These are phyloP conservation scores for Boulengeromyrus knoepffleri DNA, from an alignment of 2,113 vertebrate genomes.

Conservation along the genomic window DNA sequence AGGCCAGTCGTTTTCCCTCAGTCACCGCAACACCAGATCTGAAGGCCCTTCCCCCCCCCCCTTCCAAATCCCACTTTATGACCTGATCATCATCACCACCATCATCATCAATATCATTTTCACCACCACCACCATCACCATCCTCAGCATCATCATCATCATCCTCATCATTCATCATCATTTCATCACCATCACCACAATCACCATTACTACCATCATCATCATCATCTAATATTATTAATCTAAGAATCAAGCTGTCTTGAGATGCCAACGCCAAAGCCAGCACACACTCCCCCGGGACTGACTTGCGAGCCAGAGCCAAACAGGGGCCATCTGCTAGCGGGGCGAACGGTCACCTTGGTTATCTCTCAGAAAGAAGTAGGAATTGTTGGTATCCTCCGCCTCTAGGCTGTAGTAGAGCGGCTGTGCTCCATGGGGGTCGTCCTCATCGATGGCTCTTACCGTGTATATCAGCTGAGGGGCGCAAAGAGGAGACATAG, in stretches of 20 bases:
- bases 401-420: slow-evolving; percentile 80
- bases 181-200: too few species aligned
- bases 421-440: slow-evolving; percentile 75
- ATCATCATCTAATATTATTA: not conserved
- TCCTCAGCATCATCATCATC: not conserved
- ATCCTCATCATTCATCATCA: not conserved
- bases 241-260: not conserved
- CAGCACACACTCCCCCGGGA: not conserved
- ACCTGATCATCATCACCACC: not conserved
- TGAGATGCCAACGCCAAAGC: not conserved
- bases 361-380: slow-evolving; percentile 89
- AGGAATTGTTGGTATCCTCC: slow-evolving; percentile 69
- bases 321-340: not conserved
- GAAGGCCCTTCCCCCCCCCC: too few species aligned
- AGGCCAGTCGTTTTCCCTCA: not conserved
- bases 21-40: not conserved
- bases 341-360: slow-evolving; percentile 59
- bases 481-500: not conserved
- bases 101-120: too few species aligned
- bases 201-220: not conserved
- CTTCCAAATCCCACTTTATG: not conserved
- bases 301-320: not conserved
- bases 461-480: slow-evolving; percentile 84
- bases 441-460: slow-evolving; percentile 79
- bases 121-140: not conserved